phyloP scores from a whole-genome alignment of 1,140 invertebrate species.

The Lysiphlebus fabarum region DNA sequence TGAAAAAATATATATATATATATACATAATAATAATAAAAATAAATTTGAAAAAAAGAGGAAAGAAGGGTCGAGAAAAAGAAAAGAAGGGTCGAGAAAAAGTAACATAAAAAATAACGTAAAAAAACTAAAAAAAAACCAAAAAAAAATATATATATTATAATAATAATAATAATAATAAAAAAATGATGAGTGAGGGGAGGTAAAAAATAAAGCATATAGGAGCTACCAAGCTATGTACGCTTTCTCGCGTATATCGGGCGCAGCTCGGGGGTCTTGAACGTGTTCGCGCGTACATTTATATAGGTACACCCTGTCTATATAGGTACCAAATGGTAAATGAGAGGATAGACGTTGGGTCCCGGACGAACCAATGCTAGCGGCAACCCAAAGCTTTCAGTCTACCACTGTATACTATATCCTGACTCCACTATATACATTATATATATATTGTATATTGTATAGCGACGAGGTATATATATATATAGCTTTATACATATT shows the following conservation, averaged over 20 bases:
- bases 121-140: slow-evolving; percentile 17
- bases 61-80: too few relatives aligned
- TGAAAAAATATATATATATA: too few relatives aligned
- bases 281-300: slow-evolving; percentile 41
- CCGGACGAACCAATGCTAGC: slow-evolving; percentile 53
- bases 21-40: slow-evolving; percentile 5
- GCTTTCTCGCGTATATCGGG: slow-evolving; percentile 29
- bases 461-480: too few relatives aligned
- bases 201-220: slow-evolving; percentile 23
- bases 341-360: slow-evolving; percentile 53
- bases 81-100: slow-evolving; percentile 5
- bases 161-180: slow-evolving; percentile 15
- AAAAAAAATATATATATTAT: slow-evolving; percentile 21
- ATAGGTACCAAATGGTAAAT: slow-evolving; percentile 58
- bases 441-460: too few relatives aligned
- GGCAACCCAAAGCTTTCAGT: slow-evolving; percentile 56
- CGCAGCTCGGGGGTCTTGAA: slow-evolving; percentile 26
- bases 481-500: slow-evolving; percentile 41
- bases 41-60: neutral
- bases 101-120: slow-evolving; percentile 7
- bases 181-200: slow-evolving; percentile 3
- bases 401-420: slow-evolving; percentile 43
- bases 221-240: slow-evolving; percentile 25
- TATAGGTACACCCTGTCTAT: slow-evolving; percentile 52
- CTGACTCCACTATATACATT: too few relatives aligned